Evolutionary conservation across 37 sponge, comb jelly and placozoan genomes (phyloP).

Genomic region (Beroe forskalii): DNA sequence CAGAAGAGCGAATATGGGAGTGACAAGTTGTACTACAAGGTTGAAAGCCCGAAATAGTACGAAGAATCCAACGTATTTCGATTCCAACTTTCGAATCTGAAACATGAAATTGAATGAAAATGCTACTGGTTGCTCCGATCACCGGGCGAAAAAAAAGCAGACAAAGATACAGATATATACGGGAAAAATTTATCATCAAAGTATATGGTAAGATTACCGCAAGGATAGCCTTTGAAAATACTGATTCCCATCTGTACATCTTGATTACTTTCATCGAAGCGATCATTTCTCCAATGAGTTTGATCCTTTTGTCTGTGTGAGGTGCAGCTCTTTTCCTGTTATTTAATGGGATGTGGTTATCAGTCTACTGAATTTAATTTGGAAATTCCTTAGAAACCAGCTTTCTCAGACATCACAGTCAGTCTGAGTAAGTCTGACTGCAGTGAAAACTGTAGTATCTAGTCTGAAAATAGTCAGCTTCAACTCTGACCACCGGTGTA

Average conservation of each 20-base stretch:
- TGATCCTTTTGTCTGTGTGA: slow-evolving; percentile 36
- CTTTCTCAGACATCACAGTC: no score
- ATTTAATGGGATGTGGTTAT: no score
- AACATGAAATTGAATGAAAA: no score
- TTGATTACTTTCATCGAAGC: slow-evolving; percentile 57
- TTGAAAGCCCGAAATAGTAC: neutral
- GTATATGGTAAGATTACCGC: no score
- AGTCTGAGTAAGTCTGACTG: neutral
- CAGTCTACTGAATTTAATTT: no score
- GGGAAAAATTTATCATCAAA: no score
- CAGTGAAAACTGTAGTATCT: neutral
- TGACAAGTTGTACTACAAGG: neutral
- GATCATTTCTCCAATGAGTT: slow-evolving; percentile 34
- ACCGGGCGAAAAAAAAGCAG: no score
- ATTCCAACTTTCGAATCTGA: slow-evolving; percentile 15
- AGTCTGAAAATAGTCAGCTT: neutral
- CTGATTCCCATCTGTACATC: slow-evolving; percentile 48
- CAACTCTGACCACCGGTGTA: no score
- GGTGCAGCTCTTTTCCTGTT: slow-evolving; percentile 20
- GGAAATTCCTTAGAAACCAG: no score
- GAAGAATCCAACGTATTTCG: neutral
- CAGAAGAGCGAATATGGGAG: slow-evolving; percentile 16
- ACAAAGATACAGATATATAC: no score
- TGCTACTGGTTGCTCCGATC: no score
- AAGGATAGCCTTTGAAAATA: neutral